Evolutionary conservation across 2,888 invertebrate species (phyloP), one percentile per base, ranked within the genome.

Genomic region (Lycocerus yunnanus): DNA sequence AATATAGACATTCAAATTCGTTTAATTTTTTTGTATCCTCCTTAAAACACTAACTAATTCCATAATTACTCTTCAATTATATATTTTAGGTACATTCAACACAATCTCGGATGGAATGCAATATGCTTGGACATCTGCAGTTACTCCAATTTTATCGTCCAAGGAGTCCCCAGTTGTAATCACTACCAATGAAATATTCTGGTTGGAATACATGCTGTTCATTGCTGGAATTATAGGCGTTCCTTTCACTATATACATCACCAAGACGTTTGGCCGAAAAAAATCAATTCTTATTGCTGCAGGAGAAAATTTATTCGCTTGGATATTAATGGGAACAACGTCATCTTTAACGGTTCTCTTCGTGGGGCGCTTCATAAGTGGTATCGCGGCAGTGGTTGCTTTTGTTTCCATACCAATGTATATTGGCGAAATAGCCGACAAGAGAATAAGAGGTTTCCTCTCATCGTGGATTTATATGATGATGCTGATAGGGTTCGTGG

Each of bases 311-410:
- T 67, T 86, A 3, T 63, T 84, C 1, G 83, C 85, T 2, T 87
- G 86, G 86, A 77, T 85, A 15, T 72, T 85, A 14, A 85, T 86
- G 18, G 85, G 84, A 9, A 70, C 84, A 4, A 84, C 84, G 5
- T 80, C 82, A n/a, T 82, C 80, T 13, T 79, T 85, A 11, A 80
- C 82, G 15, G 83, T 82, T 66, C 78, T 87, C 4, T 85, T 83
- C 69, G 80, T 83, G 0, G 86, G 86, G 0, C 81, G 86, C 67
- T 84, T 86, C 66, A 73, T 86, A 20, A 83, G 71, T 1, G 76
- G 76, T 2, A 58, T 73, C 21, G 71, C 68, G 5, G 73, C 71
- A 10, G 73, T 73, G 15, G 63, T 61, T 0, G 73, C 73, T 4
- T 76, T 76, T 58, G 76, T 76, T 5, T 65, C 71, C 15, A 71